Percentiles rank a stretch among this genome's conserved stretches.
Evolutionary conservation across 2,797 vertebrate genomes (phyloP).

Genomic region (Syncerus caffer): DNA sequence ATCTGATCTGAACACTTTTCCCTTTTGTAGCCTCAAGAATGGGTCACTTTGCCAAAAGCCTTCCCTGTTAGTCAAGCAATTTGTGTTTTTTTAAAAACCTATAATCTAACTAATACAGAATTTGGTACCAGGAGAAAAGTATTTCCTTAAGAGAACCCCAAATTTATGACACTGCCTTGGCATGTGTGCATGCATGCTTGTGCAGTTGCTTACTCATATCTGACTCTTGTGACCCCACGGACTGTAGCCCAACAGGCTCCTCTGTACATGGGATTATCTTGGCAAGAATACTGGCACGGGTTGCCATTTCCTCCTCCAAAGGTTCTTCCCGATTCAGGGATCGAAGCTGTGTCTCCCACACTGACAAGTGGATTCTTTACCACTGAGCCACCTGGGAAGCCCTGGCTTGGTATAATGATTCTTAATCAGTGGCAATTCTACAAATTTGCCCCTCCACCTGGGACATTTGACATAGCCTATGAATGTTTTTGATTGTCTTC

Average conservation of each 20-base stretch:
- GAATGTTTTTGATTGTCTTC: not conserved
- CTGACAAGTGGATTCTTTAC: not conserved
- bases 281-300: not conserved
- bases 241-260: not conserved
- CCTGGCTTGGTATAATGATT: not conserved
- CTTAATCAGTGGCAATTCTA: not conserved
- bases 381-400: not conserved
- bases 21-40: not conserved
- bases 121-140: not conserved
- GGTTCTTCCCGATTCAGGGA: not conserved
- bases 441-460: not conserved
- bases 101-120: not conserved
- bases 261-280: not conserved
- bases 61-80: not conserved
- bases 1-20: not conserved
- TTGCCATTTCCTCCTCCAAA: not conserved
- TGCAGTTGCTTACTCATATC: not conserved
- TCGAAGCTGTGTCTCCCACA: fast-evolving
- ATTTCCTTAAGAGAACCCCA: not conserved
- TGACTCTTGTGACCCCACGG: not conserved
- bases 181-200: not conserved
- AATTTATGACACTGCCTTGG: not conserved
- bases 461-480: not conserved
- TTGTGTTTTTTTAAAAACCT: not conserved
- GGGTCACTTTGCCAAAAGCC: not conserved